Base-by-base conservation (phyloP, 92 coral and sea anemone species). In the Muricea muricata region DNA sequence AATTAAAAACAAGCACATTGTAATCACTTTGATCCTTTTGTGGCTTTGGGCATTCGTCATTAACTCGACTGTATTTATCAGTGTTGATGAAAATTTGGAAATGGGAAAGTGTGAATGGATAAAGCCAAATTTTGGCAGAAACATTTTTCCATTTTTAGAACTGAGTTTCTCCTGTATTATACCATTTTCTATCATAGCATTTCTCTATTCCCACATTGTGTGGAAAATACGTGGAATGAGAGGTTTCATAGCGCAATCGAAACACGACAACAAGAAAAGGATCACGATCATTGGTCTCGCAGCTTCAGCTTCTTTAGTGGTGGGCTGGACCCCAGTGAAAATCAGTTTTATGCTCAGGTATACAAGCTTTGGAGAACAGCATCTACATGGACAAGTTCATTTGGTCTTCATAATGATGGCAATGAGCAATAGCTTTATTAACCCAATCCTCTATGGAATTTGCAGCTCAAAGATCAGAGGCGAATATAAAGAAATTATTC, bases 41-140 rank as follows among this genome's bases (percentile, higher is more conserved):
- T 85, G 89, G 89, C 31, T 42, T 30, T 48, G 72, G 35, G 63
- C 84, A 5, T 58, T 76, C 52, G 28, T 52, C 35, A 76, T 75
- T 10, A 74, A 74, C 39, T 74, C 80, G 21, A 74, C 80, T 45
- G 80, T 74, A 0, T 74, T 74, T 29, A 42, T 74, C 35, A 74
- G 80, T 55, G 63, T 74, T 29, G 54, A 42, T 13, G 65, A 50
- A 47, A 74, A 74, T 74, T 74, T 74, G 24, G 21, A 74, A 54
- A 18, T 12, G 32, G 61, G 80, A 74, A 74, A 42, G 40, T 74
- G 80, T 25, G 80, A 74, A 32, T 74, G 80, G 80, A 48, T 11
- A 20, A 18, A 47, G 65, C 80, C 80, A 47, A 46, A 74, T 17
- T 12, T 74, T 46, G 80, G 61, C 2, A 26, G 48, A 26, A 26